phyloP scores from a whole-genome alignment of 2,113 vertebrate species.

The Chloebia gouldiae region DNA sequence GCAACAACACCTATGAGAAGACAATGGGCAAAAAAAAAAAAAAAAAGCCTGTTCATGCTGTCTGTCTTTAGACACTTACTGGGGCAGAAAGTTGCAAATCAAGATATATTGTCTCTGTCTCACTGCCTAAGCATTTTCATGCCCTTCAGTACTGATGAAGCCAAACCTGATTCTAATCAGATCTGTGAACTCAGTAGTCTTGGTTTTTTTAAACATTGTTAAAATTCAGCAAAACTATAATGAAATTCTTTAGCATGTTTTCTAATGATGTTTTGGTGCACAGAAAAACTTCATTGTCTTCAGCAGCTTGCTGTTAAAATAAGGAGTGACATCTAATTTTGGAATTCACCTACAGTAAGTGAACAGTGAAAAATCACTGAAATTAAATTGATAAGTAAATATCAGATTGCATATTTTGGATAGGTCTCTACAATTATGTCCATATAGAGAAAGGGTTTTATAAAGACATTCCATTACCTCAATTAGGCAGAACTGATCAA shows the following conservation, averaged over 20 bases:
- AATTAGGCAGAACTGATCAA: neutral
- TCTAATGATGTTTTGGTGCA: neutral
- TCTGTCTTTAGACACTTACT: neutral
- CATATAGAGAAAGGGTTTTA: neutral
- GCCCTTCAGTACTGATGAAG: neutral
- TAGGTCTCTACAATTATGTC: neutral
- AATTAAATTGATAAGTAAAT: neutral
- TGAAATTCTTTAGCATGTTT: neutral
- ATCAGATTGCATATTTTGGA: neutral
- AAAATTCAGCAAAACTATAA: neutral
- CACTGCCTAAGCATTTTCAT: neutral
- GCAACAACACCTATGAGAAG: neutral
- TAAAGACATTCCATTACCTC: neutral
- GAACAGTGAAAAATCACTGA: neutral
- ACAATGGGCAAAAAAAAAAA: neutral
- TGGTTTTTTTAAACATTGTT: neutral
- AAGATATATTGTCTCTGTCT: neutral
- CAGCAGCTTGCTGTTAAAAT: neutral
- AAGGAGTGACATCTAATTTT: neutral
- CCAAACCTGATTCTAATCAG: neutral
- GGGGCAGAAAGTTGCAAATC: neutral
- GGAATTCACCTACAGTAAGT: neutral
- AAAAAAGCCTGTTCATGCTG: neutral
- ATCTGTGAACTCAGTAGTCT: neutral
- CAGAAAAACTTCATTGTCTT: neutral